Base-by-base conservation (phyloP, 2,888 invertebrate genomes). In the Pinctada fucata region DNA sequence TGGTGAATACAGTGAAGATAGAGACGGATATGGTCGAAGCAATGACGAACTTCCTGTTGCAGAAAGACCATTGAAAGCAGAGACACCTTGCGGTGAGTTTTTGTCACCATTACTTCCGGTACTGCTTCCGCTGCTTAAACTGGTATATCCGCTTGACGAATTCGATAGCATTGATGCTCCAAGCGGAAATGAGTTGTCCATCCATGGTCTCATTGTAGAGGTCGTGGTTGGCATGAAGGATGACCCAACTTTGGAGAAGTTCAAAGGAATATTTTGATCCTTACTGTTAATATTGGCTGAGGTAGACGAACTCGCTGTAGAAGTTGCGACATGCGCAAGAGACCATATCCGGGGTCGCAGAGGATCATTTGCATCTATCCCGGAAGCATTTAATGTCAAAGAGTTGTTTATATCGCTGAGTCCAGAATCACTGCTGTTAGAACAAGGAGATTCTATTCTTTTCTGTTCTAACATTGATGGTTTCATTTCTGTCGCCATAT, bases 271-370 rank as follows among this genome's bases (percentile, higher is more conserved):
- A 69, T 82, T 85, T 81, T 84, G 87, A 79, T 84, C 85, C 76
- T 82, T 84, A 50, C 79, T 80, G 69, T 82, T 83, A 51, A 79
- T 75, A 2, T 79, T 58, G 3, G 74, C 69, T 10, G 82, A 78
- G 16, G 81, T 76, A 71, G 72, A 81, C 50, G 78, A 76, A 68
- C 82, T 87, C 72, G 82, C 79, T 65, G 84, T 88, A 74, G 91
- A 90, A 2, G 91, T 90, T n/a, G 90, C 91, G 16, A 90, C 89
- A 80, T 90, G 89, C 13, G 90, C 91, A 50, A 91, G 82, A 6
- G 91, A 91, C 91, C 91, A 91, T 76, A 91, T 91, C 70, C 90
- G 84, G 8, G 91, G 91, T 75, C 88, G 77, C 67, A 89, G 69
- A 16, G 85, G 82, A 52, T 84, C 85, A 69, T 69, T 79, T 64